These are phyloP conservation scores for Chloroceryle amazona DNA, from an alignment of 2,797 vertebrate genomes.

Conservation along the genomic window DNA sequence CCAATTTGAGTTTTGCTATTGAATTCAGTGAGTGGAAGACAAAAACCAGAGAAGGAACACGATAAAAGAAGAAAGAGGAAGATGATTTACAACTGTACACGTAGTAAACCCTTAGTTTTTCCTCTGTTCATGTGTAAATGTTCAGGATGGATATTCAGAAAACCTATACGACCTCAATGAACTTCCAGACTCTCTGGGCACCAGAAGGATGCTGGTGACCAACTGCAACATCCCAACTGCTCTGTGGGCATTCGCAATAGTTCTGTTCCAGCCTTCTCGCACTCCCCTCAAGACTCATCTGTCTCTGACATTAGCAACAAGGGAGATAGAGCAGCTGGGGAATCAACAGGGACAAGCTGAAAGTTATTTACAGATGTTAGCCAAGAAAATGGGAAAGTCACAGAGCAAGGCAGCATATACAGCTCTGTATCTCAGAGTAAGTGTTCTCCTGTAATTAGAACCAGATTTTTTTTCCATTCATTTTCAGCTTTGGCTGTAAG, in stretches of 20 bases:
- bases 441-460: background rate
- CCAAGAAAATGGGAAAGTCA: conserved; percentile 10
- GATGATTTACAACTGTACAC: background rate
- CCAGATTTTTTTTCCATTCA: background rate
- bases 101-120: background rate
- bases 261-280: background rate
- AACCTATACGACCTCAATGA: background rate
- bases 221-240: background rate
- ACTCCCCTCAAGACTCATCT: conserved; percentile 18
- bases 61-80: background rate
- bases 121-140: background rate
- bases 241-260: background rate
- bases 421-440: background rate
- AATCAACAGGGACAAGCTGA: conserved; percentile 60
- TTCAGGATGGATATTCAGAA: background rate
- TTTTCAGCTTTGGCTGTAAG: background rate
- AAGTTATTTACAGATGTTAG: conserved; percentile 70
- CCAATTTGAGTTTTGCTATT: background rate
- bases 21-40: background rate
- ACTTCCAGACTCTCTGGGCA: background rate
- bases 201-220: background rate
- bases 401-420: background rate
- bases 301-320: conserved; percentile 29
- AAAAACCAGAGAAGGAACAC: background rate
- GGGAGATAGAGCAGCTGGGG: conserved; percentile 48